A percentile compares a stretch with the other conserved stretches of the same genome.
Evolutionary conservation across 37 sponge, comb jelly and placozoan species (phyloP).

Genomic region (Theonella swinhoei): DNA sequence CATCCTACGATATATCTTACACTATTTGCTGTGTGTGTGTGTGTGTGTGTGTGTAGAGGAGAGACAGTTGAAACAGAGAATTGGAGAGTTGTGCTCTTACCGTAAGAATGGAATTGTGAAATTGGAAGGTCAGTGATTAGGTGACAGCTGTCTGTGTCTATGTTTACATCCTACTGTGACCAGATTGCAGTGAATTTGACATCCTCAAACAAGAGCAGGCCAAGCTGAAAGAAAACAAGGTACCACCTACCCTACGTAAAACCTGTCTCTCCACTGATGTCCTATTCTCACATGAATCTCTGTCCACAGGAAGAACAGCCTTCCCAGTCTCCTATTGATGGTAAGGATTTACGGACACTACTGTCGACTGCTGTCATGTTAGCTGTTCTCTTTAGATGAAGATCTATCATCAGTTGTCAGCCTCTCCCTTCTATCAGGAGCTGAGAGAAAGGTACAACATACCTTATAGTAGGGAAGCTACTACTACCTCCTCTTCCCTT

Average conservation of each 20-base stretch:
- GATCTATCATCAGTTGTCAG: slow-evolving; percentile 29
- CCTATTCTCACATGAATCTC: background rate
- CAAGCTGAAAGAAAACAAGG: slow-evolving; percentile 24
- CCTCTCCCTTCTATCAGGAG: slow-evolving; percentile 34
- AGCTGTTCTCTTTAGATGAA: background rate
- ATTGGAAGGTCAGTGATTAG: slow-evolving; percentile 40
- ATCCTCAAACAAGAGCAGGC: slow-evolving; percentile 18
- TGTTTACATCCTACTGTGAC: background rate
- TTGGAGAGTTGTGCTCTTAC: slow-evolving; percentile 58
- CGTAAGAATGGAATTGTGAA: slow-evolving; percentile 75
- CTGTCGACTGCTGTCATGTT: background rate
- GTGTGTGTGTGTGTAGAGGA: slow-evolving; percentile 42
- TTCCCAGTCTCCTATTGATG: background rate
- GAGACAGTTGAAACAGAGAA: slow-evolving; percentile 62
- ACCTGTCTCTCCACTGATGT: background rate
- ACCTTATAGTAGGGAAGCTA: too few relatives aligned
- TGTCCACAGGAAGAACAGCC: background rate
- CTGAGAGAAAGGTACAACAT: slow-evolving; percentile 54
- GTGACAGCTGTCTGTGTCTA: background rate
- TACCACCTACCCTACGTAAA: background rate
- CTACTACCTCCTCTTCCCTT: background rate
- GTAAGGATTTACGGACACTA: background rate
- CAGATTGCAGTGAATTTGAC: slow-evolving; percentile 64
- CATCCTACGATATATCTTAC: background rate
- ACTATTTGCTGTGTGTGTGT: background rate